Evolutionary conservation across 2,888 invertebrate species (phyloP), one percentile per base, ranked within the genome.

Genomic region (Lochmaea crataegi): DNA sequence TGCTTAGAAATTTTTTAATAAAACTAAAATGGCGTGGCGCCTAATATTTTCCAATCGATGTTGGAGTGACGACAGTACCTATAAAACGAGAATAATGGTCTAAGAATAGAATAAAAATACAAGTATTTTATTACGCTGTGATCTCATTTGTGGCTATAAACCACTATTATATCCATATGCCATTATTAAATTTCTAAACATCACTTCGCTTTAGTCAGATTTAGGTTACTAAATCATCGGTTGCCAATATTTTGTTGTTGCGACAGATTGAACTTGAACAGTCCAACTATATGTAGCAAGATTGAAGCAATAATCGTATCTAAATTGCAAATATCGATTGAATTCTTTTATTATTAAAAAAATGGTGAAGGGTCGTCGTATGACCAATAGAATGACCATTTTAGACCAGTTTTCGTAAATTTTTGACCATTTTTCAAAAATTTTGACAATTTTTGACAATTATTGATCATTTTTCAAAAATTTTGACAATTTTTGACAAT

Each of bases 131-230:
- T 75, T 68, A 64, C 65, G 32, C 58, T 68, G 32, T 72, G 73
- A 69, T 69, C 73, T 73, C 72, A 75, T 71, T 73, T 67, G 66
- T 74, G 58, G 67, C 63, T 18, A 71, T 73, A 68, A 75, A 68
- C 65, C 71, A 53, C 45, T 58, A 66, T 9, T 48, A 53, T 53
- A 57, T n/a, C 68, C 18, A 60, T 61, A 45, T 18, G 41, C 63
- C 63, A 68, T 68, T 63, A 68, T 68, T 68, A 53, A 68, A 63
- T 68, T 68, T 68, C 63, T 18, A 63, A 68, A 68, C 63, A 68
- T 63, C 61, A 67, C 53, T 58, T 53, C 61, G n/a, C 53, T 53
- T 38, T 63, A 32, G 56, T 60, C n/a, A 48, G 41, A 61, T 63
- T 68, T 61, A n/a, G 68, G 68, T 63, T 63, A 53, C 51, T 51